Evolutionary conservation across 2,888 invertebrate genomes (phyloP).

Genomic region (Ophioninae sp.): DNA sequence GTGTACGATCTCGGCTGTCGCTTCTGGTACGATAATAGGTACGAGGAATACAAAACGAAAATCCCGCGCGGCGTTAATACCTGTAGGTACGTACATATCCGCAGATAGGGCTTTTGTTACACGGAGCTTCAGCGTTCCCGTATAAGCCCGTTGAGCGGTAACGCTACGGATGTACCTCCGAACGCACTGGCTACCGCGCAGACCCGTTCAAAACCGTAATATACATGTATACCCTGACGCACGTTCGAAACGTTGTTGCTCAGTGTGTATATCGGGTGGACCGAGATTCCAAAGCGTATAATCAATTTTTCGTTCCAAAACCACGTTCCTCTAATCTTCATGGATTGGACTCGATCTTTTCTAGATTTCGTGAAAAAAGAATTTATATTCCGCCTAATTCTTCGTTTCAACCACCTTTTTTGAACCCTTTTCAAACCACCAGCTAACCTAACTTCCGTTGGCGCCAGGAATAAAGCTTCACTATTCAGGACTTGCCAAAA

Average conservation of each 20-base stretch:
- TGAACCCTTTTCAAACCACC: too few relatives aligned
- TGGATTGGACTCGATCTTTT: not conserved
- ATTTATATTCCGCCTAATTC: too few relatives aligned
- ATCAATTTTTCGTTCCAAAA: not conserved
- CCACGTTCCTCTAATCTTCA: not conserved
- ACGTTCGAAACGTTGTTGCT: constrained; percentile 19
- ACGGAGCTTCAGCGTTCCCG: constrained; percentile 21
- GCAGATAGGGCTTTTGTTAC: constrained; percentile 24
- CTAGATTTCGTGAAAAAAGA: too few relatives aligned
- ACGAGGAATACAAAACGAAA: constrained; percentile 12
- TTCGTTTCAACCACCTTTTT: too few relatives aligned
- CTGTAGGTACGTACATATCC: not conserved
- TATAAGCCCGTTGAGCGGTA: constrained; percentile 26
- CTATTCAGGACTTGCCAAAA: too few relatives aligned
- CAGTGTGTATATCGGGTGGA: not conserved
- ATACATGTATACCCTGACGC: constrained; percentile 23
- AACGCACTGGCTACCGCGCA: constrained; percentile 10
- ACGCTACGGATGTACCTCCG: constrained; percentile 7
- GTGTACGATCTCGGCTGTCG: constrained; percentile 5
- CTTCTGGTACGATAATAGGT: constrained; percentile 27
- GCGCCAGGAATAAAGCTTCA: too few relatives aligned
- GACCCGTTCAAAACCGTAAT: constrained; percentile 31
- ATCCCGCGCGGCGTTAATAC: constrained; percentile 18
- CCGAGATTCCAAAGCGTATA: not conserved
- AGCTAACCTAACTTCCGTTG: too few relatives aligned